phyloP scores from a whole-genome alignment of 1,140 invertebrate genomes.

The Drosophila watanabei region DNA sequence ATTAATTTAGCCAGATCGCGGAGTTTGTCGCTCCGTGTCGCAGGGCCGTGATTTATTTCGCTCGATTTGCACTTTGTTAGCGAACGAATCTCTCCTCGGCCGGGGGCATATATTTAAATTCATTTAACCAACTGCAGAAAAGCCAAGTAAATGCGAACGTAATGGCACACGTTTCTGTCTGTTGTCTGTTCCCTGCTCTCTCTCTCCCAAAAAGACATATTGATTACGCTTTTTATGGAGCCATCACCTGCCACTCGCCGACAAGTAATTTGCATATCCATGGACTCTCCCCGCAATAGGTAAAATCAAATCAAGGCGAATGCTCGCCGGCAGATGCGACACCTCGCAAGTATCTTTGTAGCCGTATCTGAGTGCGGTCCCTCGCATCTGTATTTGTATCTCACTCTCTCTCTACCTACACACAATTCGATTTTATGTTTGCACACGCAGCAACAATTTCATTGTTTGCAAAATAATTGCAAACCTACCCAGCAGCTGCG shows the following conservation, averaged over 20 bases:
- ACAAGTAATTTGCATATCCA: slow-evolving; percentile 72
- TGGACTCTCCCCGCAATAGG: slow-evolving; percentile 54
- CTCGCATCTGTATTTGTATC: slow-evolving; percentile 21
- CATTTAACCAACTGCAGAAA: slow-evolving; percentile 12
- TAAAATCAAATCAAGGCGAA: slow-evolving; percentile 82
- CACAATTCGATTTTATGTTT: slow-evolving; percentile 84
- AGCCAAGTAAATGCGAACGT: slow-evolving; percentile 45
- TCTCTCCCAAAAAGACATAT: slow-evolving; percentile 32
- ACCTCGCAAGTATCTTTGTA: slow-evolving; percentile 60
- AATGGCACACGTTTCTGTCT: slow-evolving; percentile 24
- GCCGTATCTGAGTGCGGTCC: slow-evolving; percentile 5
- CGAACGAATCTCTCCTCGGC: slow-evolving; percentile 11
- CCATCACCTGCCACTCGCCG: slow-evolving; percentile 68
- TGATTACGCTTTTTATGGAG: slow-evolving; percentile 71
- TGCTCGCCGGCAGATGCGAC: slow-evolving; percentile 62
- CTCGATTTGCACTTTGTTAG: slow-evolving; percentile 76
- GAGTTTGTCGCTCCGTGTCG: slow-evolving; percentile 33
- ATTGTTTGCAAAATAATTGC: slow-evolving; percentile 84
- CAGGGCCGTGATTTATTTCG: slow-evolving; percentile 53
- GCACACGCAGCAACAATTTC: slow-evolving; percentile 83
- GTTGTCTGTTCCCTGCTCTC: neutral
- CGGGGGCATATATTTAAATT: slow-evolving; percentile 20
- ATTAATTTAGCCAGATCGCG: slow-evolving; percentile 69
- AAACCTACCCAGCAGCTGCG: slow-evolving; percentile 72
- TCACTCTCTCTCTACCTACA: slow-evolving; percentile 43